These are phyloP conservation scores for Alethe castanea DNA, from an alignment of 2,113 vertebrate species.

Conservation along the genomic window DNA sequence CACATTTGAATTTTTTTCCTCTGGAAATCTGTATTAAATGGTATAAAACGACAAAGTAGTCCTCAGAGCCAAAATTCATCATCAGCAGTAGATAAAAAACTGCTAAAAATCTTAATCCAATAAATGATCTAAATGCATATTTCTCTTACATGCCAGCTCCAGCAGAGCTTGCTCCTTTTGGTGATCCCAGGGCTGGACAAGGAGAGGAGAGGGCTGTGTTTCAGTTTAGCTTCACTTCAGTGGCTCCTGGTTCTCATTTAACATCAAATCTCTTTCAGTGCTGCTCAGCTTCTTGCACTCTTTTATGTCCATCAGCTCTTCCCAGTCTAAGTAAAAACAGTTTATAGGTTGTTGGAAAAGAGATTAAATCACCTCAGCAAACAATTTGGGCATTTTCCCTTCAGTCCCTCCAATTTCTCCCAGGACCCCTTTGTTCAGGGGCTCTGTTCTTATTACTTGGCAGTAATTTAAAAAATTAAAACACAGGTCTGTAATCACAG, in stretches of 20 bases:
- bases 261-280: background rate
- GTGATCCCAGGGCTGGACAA: background rate
- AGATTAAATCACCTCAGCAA: background rate
- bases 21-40: background rate
- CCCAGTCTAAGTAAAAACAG: background rate
- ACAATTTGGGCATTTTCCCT: background rate
- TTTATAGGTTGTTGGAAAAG: background rate
- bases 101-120: background rate
- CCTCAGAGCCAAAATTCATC: background rate
- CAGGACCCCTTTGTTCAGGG: background rate
- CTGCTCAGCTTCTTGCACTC: background rate
- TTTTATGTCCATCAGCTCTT: constrained; percentile 7
- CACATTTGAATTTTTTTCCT: background rate
- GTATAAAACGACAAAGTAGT: background rate
- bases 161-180: background rate
- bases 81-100: background rate
- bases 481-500: background rate
- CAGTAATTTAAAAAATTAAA: background rate
- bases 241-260: constrained; percentile 36
- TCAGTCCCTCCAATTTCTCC: background rate
- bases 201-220: background rate
- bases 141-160: background rate
- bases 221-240: constrained; percentile 4
- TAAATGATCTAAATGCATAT: background rate
- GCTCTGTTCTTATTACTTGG: background rate